Percentiles rank a stretch among this genome's conserved stretches.
phyloP scores from a whole-genome alignment of 1,140 invertebrate species.

The Papilio xuthus region DNA sequence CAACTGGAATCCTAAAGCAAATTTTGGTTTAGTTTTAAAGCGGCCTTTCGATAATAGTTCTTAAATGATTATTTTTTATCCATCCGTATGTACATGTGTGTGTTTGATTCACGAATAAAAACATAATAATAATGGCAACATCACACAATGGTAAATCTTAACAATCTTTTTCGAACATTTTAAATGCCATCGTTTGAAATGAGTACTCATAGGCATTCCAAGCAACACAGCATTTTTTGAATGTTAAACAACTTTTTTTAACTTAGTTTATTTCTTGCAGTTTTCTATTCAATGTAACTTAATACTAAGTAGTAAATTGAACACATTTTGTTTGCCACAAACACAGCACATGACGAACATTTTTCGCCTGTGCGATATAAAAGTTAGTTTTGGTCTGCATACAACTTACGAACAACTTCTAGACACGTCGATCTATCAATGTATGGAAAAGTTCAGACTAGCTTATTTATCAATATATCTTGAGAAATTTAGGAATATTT shows the following conservation, averaged over 20 bases:
- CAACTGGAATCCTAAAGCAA: background rate
- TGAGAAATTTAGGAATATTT: background rate
- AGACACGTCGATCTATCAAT: background rate
- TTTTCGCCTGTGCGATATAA: background rate
- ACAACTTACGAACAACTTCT: background rate
- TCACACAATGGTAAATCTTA: too few relatives aligned
- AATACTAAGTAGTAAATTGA: background rate
- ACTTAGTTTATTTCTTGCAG: background rate
- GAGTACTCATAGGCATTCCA: background rate
- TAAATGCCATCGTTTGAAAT: background rate
- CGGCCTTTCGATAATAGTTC: too few relatives aligned
- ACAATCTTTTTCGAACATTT: background rate
- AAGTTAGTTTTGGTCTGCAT: constrained; percentile 7
- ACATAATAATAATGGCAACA: too few relatives aligned
- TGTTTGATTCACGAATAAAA: background rate
- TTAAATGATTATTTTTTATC: too few relatives aligned
- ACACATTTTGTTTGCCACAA: background rate
- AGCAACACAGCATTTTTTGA: background rate
- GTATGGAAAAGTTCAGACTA: constrained; percentile 1
- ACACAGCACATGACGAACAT: background rate
- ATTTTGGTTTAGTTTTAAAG: background rate
- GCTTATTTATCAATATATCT: background rate
- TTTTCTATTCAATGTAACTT: background rate
- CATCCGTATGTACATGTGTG: too few relatives aligned
- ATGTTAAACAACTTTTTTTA: background rate